These are phyloP conservation scores for Ganaspis brasiliensis DNA, from an alignment of 2,888 invertebrate genomes.

Conservation along the genomic window DNA sequence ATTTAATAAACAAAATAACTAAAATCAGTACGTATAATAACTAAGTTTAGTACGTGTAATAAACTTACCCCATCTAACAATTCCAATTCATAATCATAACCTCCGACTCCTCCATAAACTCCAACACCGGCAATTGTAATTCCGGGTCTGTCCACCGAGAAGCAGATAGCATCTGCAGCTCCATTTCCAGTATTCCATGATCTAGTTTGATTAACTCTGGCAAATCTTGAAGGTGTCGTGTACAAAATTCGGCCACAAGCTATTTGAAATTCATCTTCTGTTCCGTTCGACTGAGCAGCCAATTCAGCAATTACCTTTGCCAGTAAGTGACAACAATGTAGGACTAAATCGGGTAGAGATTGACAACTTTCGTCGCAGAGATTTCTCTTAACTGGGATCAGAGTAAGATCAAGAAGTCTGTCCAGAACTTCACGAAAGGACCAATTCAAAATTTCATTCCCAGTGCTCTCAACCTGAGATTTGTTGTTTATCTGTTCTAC, in stretches of 20 bases:
- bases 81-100: slow-evolving; percentile 95
- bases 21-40: too few species aligned
- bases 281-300: slow-evolving; percentile 89
- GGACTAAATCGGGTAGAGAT: slow-evolving; percentile 83
- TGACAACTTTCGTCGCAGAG: slow-evolving; percentile 82
- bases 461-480: slow-evolving; percentile 81
- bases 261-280: slow-evolving; percentile 88
- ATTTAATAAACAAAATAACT: too few species aligned
- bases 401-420: slow-evolving; percentile 90
- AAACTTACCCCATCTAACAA: slow-evolving; percentile 88
- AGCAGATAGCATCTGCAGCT: slow-evolving; percentile 97
- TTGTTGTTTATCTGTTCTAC: slow-evolving; percentile 90
- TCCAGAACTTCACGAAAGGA: slow-evolving; percentile 92
- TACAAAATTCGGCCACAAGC: slow-evolving; percentile 90
- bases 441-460: slow-evolving; percentile 82
- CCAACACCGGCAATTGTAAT: slow-evolving; percentile 94
- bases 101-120: slow-evolving; percentile 94
- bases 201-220: slow-evolving; percentile 92
- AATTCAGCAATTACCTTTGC: slow-evolving; percentile 94
- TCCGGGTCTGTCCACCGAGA: slow-evolving; percentile 94
- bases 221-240: slow-evolving; percentile 94
- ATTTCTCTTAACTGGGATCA: slow-evolving; percentile 87
- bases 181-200: slow-evolving; percentile 99
- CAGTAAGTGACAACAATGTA: slow-evolving; percentile 88
- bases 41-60: too few species aligned